These are phyloP conservation scores for Anguilla japonica DNA, from an alignment of 2,113 vertebrate genomes.

Conservation along the genomic window DNA sequence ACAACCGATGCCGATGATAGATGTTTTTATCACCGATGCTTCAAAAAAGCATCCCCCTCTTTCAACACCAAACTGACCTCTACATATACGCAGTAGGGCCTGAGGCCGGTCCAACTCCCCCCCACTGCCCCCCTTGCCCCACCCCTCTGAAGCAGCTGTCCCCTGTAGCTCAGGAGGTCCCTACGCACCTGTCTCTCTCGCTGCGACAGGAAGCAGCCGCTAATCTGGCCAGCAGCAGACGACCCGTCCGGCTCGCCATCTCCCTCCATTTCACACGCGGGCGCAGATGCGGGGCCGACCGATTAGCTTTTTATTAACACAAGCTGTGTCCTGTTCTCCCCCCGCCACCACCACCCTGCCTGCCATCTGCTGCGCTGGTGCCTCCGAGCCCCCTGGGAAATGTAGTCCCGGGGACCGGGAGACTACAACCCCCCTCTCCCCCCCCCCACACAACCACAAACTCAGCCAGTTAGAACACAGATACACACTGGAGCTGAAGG, in stretches of 20 bases:
- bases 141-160: too few relatives aligned
- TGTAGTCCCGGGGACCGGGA: conserved; percentile 7
- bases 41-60: background rate
- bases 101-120: background rate
- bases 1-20: too few relatives aligned
- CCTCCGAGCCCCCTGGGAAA: conserved; percentile 14
- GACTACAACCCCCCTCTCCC: background rate
- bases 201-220: background rate
- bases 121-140: too few relatives aligned
- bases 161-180: too few relatives aligned
- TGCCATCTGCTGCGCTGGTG: conserved; percentile 26
- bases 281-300: background rate
- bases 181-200: background rate
- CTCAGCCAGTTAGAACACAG: conserved; percentile 29
- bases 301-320: conserved; percentile 18
- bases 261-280: background rate
- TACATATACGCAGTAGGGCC: background rate
- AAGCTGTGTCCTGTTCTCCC: background rate
- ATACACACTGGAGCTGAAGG: background rate
- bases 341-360: background rate
- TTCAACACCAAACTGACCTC: background rate
- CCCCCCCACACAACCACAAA: conserved; percentile 7
- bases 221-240: background rate
- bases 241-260: background rate
- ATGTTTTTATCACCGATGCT: background rate